Evolutionary conservation across 2,888 invertebrate species (phyloP).

Genomic region (Melieria crassipennis): DNA sequence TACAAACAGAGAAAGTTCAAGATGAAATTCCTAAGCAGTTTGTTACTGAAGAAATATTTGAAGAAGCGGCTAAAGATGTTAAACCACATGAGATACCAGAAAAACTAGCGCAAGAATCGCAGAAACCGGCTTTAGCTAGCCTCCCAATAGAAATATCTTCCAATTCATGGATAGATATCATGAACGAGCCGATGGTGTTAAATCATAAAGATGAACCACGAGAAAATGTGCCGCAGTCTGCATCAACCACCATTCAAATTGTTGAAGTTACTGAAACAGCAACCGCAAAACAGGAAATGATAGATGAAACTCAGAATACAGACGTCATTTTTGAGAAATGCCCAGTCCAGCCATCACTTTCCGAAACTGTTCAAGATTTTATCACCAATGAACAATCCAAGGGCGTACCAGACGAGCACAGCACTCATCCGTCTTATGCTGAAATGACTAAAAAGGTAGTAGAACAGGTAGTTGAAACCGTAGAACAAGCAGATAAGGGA

Average conservation of each 20-base stretch:
- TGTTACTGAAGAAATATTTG: conserved; percentile 1
- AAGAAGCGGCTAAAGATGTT: neutral
- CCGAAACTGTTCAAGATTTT: too few species aligned
- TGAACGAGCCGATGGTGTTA: conserved; percentile 60
- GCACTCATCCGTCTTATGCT: neutral
- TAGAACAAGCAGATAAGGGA: neutral
- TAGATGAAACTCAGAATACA: neutral
- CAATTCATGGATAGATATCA: conserved; percentile 56
- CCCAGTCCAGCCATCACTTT: too few species aligned
- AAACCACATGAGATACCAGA: conserved; percentile 11
- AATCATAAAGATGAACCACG: conserved; percentile 54
- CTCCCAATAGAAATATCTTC: conserved; percentile 57
- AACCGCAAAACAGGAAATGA: neutral
- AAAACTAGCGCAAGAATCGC: conserved; percentile 33
- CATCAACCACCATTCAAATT: neutral
- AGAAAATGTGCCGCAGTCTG: neutral
- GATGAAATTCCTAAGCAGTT: neutral
- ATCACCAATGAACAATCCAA: too few species aligned
- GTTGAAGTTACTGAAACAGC: neutral
- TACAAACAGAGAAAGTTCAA: neutral
- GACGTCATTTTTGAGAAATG: too few species aligned
- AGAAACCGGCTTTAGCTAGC: conserved; percentile 52
- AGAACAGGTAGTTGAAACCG: conserved; percentile 54
- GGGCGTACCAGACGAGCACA: neutral
- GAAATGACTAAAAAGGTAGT: neutral